A percentile compares a stretch with the other conserved stretches of the same genome.
Conservation (phyloP, 1,140 invertebrate species). For the Zaprionus nigranus region DNA sequence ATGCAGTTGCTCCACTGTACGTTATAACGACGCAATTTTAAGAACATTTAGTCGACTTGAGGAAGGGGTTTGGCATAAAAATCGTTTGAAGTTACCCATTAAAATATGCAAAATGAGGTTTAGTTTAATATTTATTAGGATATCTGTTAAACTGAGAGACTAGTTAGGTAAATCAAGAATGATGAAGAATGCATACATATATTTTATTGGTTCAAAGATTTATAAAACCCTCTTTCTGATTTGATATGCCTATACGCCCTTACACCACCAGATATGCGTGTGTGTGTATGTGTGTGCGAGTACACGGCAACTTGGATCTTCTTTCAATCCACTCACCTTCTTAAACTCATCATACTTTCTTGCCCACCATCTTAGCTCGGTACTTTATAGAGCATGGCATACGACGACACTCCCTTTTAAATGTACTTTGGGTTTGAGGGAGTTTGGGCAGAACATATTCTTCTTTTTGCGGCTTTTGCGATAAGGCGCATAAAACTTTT, state of each 20-base stretch:
- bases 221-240: constrained; percentile 22
- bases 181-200: background rate
- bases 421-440: constrained; percentile 17
- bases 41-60: constrained; percentile 42
- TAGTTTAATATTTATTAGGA: constrained; percentile 9
- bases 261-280: constrained; percentile 52
- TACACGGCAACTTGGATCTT: background rate
- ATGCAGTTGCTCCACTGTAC: background rate
- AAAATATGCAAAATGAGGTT: constrained; percentile 57
- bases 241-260: constrained; percentile 23
- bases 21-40: background rate
- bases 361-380: background rate
- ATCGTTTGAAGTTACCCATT: constrained; percentile 68
- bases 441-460: constrained; percentile 19
- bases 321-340: background rate
- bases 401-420: constrained; percentile 30
- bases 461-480: constrained; percentile 50
- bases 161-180: background rate
- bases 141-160: background rate
- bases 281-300: background rate
- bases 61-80: constrained; percentile 31
- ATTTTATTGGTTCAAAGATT: background rate
- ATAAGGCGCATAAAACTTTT: constrained; percentile 69
- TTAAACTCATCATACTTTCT: background rate
- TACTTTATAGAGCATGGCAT: constrained; percentile 21